phyloP scores from a whole-genome alignment of 23 tunicate species.

The Corella eumyota region DNA sequence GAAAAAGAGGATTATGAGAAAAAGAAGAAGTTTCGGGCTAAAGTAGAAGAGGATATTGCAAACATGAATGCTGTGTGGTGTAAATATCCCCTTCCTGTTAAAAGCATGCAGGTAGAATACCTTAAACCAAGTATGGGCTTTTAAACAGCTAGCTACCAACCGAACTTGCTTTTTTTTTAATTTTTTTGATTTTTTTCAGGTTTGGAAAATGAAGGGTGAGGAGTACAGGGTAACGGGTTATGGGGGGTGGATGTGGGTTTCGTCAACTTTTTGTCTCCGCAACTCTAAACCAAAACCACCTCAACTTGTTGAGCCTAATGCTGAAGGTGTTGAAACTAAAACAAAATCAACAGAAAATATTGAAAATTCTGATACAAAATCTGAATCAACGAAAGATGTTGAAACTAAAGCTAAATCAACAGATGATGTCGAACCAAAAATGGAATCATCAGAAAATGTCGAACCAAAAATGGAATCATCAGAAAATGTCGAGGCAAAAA shows the following conservation, averaged over 20 bases:
- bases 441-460: background rate
- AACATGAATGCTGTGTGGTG: slow-evolving; percentile 65
- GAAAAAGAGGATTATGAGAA: slow-evolving; percentile 76
- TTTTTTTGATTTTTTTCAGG: slow-evolving; percentile 24
- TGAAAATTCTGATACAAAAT: too few relatives aligned
- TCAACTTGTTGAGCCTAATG: too few relatives aligned
- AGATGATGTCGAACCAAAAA: background rate
- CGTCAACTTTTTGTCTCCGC: slow-evolving; percentile 54
- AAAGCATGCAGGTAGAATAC: slow-evolving; percentile 44
- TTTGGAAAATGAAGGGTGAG: slow-evolving; percentile 78
- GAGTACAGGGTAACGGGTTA: slow-evolving; percentile 75
- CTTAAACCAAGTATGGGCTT: too few relatives aligned
- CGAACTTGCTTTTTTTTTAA: too few relatives aligned
- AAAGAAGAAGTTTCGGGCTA: slow-evolving; percentile 34
- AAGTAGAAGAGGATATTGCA: slow-evolving; percentile 39
- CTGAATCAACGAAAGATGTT: too few relatives aligned
- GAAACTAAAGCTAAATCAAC: background rate
- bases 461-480: background rate
- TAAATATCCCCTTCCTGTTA: slow-evolving; percentile 76
- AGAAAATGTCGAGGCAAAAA: background rate
- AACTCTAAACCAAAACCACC: slow-evolving; percentile 18
- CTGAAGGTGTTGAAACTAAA: too few relatives aligned
- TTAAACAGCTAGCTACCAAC: too few relatives aligned
- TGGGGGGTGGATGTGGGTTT: slow-evolving; percentile 82
- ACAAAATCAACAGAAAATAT: too few relatives aligned